Evolutionary conservation across 2,888 invertebrate species (phyloP), one percentile per base, ranked within the genome.

Genomic region (Sphecodes monilicornis): DNA sequence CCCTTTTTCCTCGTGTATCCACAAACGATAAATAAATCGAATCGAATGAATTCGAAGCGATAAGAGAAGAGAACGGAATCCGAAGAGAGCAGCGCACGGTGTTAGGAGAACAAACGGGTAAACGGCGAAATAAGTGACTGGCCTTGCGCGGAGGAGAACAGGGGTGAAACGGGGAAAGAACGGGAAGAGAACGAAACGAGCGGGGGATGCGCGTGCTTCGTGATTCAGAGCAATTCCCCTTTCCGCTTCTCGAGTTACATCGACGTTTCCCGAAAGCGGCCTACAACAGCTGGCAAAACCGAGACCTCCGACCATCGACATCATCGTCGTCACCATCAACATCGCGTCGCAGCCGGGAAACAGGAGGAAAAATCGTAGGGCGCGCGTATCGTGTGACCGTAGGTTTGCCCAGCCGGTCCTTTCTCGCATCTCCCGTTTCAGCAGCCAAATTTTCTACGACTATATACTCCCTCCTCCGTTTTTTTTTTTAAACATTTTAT

Each of bases 161-260:
- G 26, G 57, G 57, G n/a, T 13, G 4, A 26, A 13, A n/a, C n/a
- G n/a, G 57, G 3, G 57, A n/a, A 10, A 13, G 5, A n/a, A n/a
- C 6, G 26, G n/a, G 1, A 5, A 13, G 16, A 5, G 57, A 57
- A 13, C 13, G 16, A 5, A n/a, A n/a, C n/a, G 50, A 26, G 57
- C 57, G 16, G 16, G 57, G 57, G 57, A 57, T 41, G 68, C 74
- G 76, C 8, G 50, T 26, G 32, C 29, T 76, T 32, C 43, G 66
- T 66, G 76, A 66, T 66, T 36, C 43, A 43, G 71, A 50, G 11
- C 32, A 69, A 80, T 80, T 57, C 73, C 75, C 72, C 69, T 73
- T 69, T 82, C 32, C 36, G 77, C 32, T 77, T 84, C 83, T 84
- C 83, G 76, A n/a, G 73, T 84, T 84, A 82, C 83, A 26, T 22